Base-by-base conservation (phyloP, 1,140 invertebrate species). In the Aradophagus sp. region DNA sequence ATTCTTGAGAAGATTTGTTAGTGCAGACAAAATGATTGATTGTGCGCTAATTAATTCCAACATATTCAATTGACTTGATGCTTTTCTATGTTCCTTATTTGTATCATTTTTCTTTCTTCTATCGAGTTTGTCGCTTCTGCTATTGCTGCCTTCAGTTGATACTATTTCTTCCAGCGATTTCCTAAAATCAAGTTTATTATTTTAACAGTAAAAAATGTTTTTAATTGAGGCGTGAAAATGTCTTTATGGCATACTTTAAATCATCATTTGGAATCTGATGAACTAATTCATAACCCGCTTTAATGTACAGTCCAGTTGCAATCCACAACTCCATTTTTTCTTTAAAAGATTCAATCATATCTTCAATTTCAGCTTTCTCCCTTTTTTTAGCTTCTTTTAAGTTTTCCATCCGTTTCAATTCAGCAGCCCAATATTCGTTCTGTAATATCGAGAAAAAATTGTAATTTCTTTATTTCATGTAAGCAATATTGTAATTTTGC, bases 311-410 rank as follows among this genome's bases (percentile, higher is more conserved):
- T 47, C 72, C 72, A 38, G 81, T 47, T 10, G 81, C 75, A 11
- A 77, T 78, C 83, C 83, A 86, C 1, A 84, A 39, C 63, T 84
- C 79, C 2, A 84, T 75, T 16, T 80, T 65, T 61, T 82, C 69
- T 19, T 50, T 47, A 35, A 84, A 66, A 19, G 45, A 50, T 35
- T 80, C 66, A 2, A 45, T 36, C n/a, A 68, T 53, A 39, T 77
- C 62, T 1, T 38, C 52, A 10, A 76, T 53, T 12, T 74, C 27
- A 16, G 14, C 29, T 27, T 79, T 36, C 10, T 15, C 32, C 10
- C 17, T 29, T 14, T 77, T 39, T 14, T 34, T 20, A n/a, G n/a
- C 15, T 39, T 26, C 29, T 70, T 63, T 34, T 4, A 4, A 4
- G 6, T 74, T 69, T 48, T 80, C 50, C 11, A 78, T 50, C 8